Conservation (phyloP, 2,113 vertebrate species). For the Misgurnus anguillicaudatus region DNA sequence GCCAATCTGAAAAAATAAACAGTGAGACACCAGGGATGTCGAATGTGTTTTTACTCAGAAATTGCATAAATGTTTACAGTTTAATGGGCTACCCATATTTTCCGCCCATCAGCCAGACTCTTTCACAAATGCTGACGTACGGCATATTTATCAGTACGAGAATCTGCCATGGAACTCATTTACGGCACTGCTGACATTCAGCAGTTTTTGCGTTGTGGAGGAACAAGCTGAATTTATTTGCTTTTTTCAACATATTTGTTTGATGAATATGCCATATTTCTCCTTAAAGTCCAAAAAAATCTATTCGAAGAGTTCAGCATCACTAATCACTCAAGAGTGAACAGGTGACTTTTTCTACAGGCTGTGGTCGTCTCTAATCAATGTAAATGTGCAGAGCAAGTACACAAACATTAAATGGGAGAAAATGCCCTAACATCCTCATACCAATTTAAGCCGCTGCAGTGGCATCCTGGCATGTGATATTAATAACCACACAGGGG, state of each 20-base stretch:
- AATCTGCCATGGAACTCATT: slow-evolving; percentile 43
- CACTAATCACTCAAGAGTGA: slow-evolving; percentile 5
- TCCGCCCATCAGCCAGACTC: slow-evolving; percentile 13
- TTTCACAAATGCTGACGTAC: slow-evolving; percentile 36
- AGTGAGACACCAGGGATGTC: neutral
- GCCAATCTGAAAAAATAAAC: neutral
- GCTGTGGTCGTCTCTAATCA: too few relatives aligned
- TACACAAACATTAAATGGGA: too few relatives aligned
- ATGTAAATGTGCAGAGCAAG: too few relatives aligned
- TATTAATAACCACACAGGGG: too few relatives aligned
- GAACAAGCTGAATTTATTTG: slow-evolving; percentile 6
- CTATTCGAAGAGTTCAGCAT: too few relatives aligned
- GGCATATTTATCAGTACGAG: slow-evolving; percentile 46
- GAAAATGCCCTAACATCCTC: too few relatives aligned
- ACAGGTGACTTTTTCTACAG: neutral
- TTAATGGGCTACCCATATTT: slow-evolving; percentile 32
- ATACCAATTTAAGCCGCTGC: too few relatives aligned
- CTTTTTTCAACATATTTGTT: slow-evolving; percentile 27
- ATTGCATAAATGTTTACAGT: slow-evolving; percentile 48
- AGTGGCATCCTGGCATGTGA: too few relatives aligned
- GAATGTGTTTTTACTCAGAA: neutral
- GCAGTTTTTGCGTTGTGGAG: slow-evolving; percentile 12
- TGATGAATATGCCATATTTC: slow-evolving; percentile 16
- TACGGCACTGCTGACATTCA: slow-evolving; percentile 38
- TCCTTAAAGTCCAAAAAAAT: neutral